Percentiles rank a stretch among this genome's conserved stretches.
Conservation (phyloP, 2,113 vertebrate genomes). For the Phocoena phocoena region DNA sequence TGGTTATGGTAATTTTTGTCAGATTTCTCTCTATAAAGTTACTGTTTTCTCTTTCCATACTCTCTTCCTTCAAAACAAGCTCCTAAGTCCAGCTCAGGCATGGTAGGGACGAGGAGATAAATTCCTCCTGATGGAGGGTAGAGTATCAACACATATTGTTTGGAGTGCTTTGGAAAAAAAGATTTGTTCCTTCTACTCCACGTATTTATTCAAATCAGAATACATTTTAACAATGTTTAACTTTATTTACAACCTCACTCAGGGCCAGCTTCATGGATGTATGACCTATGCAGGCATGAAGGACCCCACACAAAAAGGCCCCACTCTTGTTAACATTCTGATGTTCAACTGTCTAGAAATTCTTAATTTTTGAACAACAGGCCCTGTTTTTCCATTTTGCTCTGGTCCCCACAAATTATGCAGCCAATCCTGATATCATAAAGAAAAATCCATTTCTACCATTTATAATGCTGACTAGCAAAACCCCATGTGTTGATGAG, state of each 20-base stretch:
- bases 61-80: not conserved
- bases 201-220: not conserved
- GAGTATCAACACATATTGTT: not conserved
- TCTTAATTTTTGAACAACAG: not conserved
- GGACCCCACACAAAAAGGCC: not conserved
- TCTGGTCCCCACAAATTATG: not conserved
- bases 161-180: not conserved
- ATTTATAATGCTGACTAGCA: not conserved
- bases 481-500: not conserved
- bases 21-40: not conserved
- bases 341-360: not conserved
- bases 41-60: not conserved
- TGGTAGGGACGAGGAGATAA: not conserved
- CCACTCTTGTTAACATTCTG: not conserved
- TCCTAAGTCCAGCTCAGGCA: not conserved
- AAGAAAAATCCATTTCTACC: not conserved
- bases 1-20: not conserved
- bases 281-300: not conserved
- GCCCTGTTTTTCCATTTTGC: not conserved
- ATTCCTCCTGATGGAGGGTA: not conserved
- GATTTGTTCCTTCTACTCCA: not conserved
- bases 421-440: not conserved
- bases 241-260: not conserved
- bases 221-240: not conserved
- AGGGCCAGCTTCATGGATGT: not conserved